phyloP scores from a whole-genome alignment of 2,888 invertebrate species.

The Drepana falcataria region DNA sequence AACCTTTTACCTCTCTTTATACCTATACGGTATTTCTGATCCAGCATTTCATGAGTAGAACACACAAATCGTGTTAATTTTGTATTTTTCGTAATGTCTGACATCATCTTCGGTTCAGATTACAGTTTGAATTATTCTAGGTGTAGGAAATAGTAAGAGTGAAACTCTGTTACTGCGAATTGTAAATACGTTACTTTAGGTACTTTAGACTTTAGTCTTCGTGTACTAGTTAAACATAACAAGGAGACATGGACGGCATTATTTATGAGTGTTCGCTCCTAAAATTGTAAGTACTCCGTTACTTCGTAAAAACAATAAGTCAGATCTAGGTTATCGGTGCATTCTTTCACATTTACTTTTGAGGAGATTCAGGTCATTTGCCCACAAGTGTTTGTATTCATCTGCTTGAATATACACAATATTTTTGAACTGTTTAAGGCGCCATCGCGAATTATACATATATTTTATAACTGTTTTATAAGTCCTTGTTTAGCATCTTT shows the following conservation, averaged over 20 bases:
- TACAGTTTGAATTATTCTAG: conserved; percentile 50
- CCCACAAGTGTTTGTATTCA: conserved; percentile 8
- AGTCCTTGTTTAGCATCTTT: no score
- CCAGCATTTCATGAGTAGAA: background rate
- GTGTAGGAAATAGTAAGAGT: conserved; percentile 29
- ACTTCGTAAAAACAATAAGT: conserved; percentile 14
- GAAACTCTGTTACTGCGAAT: conserved; percentile 32
- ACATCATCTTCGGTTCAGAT: conserved; percentile 54
- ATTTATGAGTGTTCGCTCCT: conserved; percentile 31
- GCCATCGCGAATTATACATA: no score
- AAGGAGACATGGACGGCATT: conserved; percentile 31
- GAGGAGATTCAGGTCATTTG: conserved; percentile 24
- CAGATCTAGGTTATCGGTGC: conserved; percentile 21
- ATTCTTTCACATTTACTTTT: conserved; percentile 12
- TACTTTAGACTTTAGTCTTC: conserved; percentile 12
- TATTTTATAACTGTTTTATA: no score
- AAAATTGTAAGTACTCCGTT: conserved; percentile 37
- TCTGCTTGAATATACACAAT: background rate
- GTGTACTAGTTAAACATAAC: conserved; percentile 5
- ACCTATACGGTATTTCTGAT: background rate
- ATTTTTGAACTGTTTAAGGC: no score
- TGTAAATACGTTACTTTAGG: conserved; percentile 14
- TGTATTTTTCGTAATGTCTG: conserved; percentile 41
- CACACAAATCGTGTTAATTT: conserved; percentile 22
- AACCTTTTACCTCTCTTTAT: no score